A percentile compares a stretch with the other conserved stretches of the same genome.
These are phyloP conservation scores for Hirtodrosophila duncani DNA, from an alignment of 2,888 invertebrate genomes.

Conservation along the genomic window DNA sequence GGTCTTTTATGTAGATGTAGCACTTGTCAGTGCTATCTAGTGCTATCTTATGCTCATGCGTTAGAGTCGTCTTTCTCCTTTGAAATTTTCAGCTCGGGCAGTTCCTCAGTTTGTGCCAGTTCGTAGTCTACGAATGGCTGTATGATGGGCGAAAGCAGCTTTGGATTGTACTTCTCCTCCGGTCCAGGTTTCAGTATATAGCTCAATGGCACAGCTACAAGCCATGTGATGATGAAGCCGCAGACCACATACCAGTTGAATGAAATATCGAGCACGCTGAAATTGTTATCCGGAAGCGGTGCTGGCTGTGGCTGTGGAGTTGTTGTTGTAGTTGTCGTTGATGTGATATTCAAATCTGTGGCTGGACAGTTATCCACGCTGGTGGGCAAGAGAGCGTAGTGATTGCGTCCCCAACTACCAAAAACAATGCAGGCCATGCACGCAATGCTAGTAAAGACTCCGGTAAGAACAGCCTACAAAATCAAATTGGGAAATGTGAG, in stretches of 20 bases:
- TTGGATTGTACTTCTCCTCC: conserved; percentile 55
- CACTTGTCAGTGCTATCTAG: too few species aligned
- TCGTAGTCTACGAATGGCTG: conserved; percentile 49
- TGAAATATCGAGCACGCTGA: conserved; percentile 80
- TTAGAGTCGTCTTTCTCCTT: conserved; percentile 17
- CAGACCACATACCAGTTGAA: conserved; percentile 81
- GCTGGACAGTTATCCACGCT: conserved; percentile 61
- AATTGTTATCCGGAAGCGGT: conserved; percentile 21
- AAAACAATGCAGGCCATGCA: conserved; percentile 60
- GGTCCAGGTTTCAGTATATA: conserved; percentile 76
- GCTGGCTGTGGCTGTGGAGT: not conserved
- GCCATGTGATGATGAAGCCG: conserved; percentile 79
- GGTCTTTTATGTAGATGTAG: too few species aligned
- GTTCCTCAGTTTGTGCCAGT: conserved; percentile 37
- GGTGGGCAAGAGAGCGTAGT: conserved; percentile 54
- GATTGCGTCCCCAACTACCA: conserved; percentile 65
- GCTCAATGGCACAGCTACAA: conserved; percentile 80
- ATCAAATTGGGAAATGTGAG: not conserved
- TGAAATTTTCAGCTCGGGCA: conserved; percentile 21
- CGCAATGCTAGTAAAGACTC: conserved; percentile 59
- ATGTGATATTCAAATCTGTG: conserved; percentile 33
- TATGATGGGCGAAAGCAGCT: conserved; percentile 63
- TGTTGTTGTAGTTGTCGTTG: not conserved
- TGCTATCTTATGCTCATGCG: conserved; percentile 1
- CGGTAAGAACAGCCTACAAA: conserved; percentile 63